A percentile compares a stretch with the other conserved stretches of the same genome.
Conservation (phyloP, 2,113 vertebrate genomes). For the Phrynocephalus versicolor region DNA sequence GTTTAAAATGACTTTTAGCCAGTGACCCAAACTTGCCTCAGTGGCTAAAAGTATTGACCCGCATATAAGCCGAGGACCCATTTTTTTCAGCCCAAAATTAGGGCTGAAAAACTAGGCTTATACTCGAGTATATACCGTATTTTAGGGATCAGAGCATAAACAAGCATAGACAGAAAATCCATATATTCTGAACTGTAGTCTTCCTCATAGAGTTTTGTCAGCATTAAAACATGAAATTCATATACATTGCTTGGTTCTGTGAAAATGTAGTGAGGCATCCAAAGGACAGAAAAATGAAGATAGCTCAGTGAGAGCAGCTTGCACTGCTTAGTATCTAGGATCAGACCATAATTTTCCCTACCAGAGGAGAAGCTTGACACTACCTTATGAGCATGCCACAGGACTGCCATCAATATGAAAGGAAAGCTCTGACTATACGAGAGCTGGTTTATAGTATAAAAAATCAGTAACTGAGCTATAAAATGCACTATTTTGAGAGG, state of each 20-base stretch:
- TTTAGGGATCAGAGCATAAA: neutral
- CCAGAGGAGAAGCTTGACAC: neutral
- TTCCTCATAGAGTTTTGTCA: neutral
- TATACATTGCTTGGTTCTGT: neutral
- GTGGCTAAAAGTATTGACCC: too few relatives aligned
- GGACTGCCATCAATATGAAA: neutral
- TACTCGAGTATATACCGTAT: too few relatives aligned
- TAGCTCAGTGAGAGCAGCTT: neutral
- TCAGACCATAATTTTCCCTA: neutral
- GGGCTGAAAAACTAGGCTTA: too few relatives aligned
- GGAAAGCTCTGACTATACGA: neutral
- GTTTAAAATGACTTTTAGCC: too few relatives aligned
- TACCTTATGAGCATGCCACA: neutral
- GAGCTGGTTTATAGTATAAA: neutral
- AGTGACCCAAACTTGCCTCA: too few relatives aligned
- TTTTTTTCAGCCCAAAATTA: too few relatives aligned
- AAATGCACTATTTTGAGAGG: neutral
- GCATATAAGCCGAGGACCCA: too few relatives aligned
- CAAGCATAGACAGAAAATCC: neutral
- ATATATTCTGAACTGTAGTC: neutral
- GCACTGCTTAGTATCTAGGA: neutral
- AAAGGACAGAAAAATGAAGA: neutral
- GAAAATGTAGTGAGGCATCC: neutral
- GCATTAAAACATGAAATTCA: neutral
- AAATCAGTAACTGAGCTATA: neutral